Evolutionary conservation across 2,888 invertebrate genomes (phyloP), one percentile per base, ranked within the genome.

Genomic region (Anorthoa munda): DNA sequence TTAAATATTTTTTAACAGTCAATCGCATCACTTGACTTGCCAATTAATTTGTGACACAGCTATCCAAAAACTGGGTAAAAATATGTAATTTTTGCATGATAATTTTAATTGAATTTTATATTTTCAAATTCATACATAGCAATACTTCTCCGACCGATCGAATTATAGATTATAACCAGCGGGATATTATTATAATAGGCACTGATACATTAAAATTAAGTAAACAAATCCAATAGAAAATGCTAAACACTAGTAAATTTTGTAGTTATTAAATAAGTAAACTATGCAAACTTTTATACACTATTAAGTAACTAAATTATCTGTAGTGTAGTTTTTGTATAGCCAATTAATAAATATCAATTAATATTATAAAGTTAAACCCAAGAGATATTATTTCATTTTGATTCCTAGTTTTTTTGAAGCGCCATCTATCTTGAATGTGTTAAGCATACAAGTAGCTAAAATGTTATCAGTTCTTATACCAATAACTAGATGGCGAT

Each of bases 371-470:
- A 46, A 45, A 51, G 1, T 13, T 67, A 1, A 21, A 50, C 15
- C 15, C 15, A 2, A 31, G 15, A 11, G 0, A 18, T n/a, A 21
- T 0, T 48, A 21, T 55, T 61, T 26, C 1, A 0, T 18, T n/a
- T 53, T 18, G 13, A n/a, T 13, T 21, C 1, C 39, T 39, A 39
- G 13, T 18, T 58, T 72, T n/a, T 4, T 56, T 2, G 50, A 61
- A 73, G 51, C 83, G 83, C 83, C 85, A 82, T 82, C 82, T 82
- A 56, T 70, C 21, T 15, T 73, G 23, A 21, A 26, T 0, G 2
- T 55, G 13, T 18, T 31, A 53, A 71, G 45, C 50, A 45, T 31
- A 18, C 2, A 18, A 26, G 51, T 4, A 63, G 39, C 21, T 1
- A 12, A 13, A 50, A 58, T 7, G 18, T 13, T 39, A n/a, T n/a